These are phyloP conservation scores for Uloborus diversus DNA, from an alignment of 1,140 invertebrate genomes.

Conservation along the genomic window DNA sequence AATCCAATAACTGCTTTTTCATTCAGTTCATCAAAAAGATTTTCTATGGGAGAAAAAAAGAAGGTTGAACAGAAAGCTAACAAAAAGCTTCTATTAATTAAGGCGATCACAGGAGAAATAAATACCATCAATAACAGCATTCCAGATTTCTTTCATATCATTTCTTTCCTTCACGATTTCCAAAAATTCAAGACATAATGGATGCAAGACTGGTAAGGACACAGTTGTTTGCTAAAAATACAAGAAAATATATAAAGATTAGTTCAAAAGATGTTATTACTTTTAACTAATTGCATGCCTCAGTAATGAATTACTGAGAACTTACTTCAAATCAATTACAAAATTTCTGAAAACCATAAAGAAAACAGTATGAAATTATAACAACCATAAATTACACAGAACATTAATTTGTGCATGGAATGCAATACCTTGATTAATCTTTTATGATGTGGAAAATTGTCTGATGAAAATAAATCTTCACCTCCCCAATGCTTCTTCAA, in stretches of 20 bases:
- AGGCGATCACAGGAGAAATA: neutral
- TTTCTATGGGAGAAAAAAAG: slow-evolving; percentile 51
- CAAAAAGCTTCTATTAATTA: neutral
- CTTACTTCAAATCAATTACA: too few relatives aligned
- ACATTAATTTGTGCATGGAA: too few relatives aligned
- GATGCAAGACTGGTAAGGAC: slow-evolving; percentile 52
- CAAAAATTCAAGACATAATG: slow-evolving; percentile 38
- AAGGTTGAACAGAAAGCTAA: neutral
- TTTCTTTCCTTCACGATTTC: neutral
- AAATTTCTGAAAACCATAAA: too few relatives aligned
- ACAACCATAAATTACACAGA: too few relatives aligned
- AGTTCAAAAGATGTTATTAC: too few relatives aligned
- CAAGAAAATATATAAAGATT: slow-evolving; percentile 4
- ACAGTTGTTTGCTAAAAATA: slow-evolving; percentile 48
- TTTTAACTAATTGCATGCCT: too few relatives aligned
- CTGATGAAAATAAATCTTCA: slow-evolving; percentile 69
- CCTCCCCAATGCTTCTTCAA: slow-evolving; percentile 70
- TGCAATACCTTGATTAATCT: slow-evolving; percentile 74
- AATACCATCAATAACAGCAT: slow-evolving; percentile 34
- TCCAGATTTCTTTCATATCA: slow-evolving; percentile 44
- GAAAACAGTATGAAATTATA: too few relatives aligned
- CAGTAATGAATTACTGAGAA: too few relatives aligned
- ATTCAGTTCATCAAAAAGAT: slow-evolving; percentile 22
- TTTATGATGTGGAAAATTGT: slow-evolving; percentile 69
- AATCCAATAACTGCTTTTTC: slow-evolving; percentile 52